A percentile compares a stretch with the other conserved stretches of the same genome.
Conservation (phyloP, 2,113 vertebrate species). For the Gnathonemus longibarbis region DNA sequence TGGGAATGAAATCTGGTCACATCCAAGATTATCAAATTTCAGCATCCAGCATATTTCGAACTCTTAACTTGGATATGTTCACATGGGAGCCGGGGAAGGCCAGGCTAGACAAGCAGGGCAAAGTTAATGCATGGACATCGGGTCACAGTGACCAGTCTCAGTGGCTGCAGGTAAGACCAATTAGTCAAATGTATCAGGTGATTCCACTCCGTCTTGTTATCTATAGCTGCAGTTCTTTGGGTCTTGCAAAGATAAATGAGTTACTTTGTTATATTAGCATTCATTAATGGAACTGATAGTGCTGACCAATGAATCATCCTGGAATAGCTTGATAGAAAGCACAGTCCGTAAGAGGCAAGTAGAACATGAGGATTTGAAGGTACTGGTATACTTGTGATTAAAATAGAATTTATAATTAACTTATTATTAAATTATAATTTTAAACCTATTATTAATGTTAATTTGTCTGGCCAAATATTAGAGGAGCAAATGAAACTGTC, state of each 20-base stretch:
- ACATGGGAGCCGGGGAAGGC: conserved; percentile 96
- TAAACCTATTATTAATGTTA: neutral
- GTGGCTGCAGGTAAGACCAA: conserved; percentile 84
- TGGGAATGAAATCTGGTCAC: conserved; percentile 96
- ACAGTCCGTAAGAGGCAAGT: neutral
- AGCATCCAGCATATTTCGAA: conserved; percentile 90
- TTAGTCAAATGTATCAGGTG: neutral
- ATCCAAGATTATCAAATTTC: conserved; percentile 92
- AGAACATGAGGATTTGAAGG: neutral
- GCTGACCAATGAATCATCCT: neutral
- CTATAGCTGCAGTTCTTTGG: conserved; percentile 34
- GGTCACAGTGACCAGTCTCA: conserved; percentile 95
- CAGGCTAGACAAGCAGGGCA: conserved; percentile 93
- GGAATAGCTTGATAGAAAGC: neutral
- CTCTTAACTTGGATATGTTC: conserved; percentile 99
- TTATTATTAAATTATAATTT: neutral
- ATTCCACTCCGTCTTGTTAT: conserved; percentile 34
- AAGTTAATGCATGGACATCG: conserved; percentile 97
- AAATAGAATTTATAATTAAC: neutral
- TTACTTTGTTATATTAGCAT: conserved; percentile 39
- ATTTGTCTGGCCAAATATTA: neutral
- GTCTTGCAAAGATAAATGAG: neutral
- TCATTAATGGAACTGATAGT: conserved; percentile 51
- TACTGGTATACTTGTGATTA: neutral
- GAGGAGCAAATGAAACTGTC: neutral